These are phyloP conservation scores for Peromyscus melanophrys DNA, from an alignment of 2,797 vertebrate species.

Conservation along the genomic window DNA sequence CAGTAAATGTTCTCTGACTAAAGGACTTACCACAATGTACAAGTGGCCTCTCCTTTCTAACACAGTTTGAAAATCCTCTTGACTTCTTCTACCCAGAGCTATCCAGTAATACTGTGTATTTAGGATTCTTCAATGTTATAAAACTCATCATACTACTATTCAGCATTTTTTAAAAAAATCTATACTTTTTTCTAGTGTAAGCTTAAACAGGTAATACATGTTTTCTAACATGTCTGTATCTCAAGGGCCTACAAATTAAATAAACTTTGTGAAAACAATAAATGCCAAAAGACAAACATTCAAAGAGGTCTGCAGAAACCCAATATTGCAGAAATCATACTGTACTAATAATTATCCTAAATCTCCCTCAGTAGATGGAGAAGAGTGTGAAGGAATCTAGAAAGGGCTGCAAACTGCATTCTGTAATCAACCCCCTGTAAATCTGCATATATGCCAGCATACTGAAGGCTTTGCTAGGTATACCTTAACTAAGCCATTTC, in stretches of 20 bases:
- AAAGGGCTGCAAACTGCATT: slow-evolving; percentile 16
- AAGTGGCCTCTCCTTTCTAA: neutral
- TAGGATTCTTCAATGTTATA: neutral
- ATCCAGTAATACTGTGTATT: neutral
- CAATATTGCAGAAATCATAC: slow-evolving; percentile 47
- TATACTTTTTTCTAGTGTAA: neutral
- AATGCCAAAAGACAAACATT: slow-evolving; percentile 41
- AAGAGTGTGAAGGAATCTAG: neutral
- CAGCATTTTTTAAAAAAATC: neutral
- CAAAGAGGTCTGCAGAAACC: slow-evolving; percentile 21
- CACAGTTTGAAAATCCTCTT: neutral
- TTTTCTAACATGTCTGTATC: neutral
- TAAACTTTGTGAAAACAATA: neutral
- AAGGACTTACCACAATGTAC: neutral
- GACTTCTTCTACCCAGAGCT: neutral
- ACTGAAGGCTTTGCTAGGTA: neutral
- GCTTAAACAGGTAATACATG: neutral
- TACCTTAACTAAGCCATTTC: neutral
- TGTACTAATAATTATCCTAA: neutral
- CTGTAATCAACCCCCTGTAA: neutral
- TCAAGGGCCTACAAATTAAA: neutral
- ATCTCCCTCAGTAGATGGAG: neutral
- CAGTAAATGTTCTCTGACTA: slow-evolving; percentile 7
- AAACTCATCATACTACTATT: neutral
- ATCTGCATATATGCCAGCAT: slow-evolving; percentile 2